These are phyloP conservation scores for Montipora capricornis DNA, from an alignment of 64 coral and sea anemone species.

Conservation along the genomic window DNA sequence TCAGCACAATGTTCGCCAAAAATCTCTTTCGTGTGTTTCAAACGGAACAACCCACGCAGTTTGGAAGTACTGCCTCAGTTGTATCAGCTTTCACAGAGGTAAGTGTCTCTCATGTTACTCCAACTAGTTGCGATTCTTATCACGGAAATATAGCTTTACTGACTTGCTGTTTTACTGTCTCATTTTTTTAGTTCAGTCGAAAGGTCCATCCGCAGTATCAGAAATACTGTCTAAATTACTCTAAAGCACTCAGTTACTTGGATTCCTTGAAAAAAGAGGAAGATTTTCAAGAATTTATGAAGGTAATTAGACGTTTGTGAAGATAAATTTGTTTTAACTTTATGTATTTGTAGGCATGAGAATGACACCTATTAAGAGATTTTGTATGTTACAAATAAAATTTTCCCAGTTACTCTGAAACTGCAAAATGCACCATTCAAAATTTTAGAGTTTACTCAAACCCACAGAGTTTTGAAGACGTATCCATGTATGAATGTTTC, in stretches of 20 bases:
- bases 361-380: too few relatives aligned
- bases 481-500: too few relatives aligned
- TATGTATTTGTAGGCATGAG: too few relatives aligned
- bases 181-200: constrained; percentile 81
- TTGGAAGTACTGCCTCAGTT: constrained; percentile 94
- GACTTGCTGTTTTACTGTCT: neutral
- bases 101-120: neutral
- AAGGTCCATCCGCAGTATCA: constrained; percentile 97
- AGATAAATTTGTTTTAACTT: neutral
- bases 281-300: constrained; percentile 94
- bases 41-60: constrained; percentile 86
- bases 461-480: too few relatives aligned
- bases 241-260: constrained; percentile 84
- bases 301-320: constrained; percentile 48
- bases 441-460: too few relatives aligned
- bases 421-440: too few relatives aligned
- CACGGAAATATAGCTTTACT: neutral
- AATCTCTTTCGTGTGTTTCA: constrained; percentile 91
- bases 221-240: constrained; percentile 94
- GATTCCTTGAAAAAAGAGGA: constrained; percentile 86
- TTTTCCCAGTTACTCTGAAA: too few relatives aligned
- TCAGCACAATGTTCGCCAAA: constrained; percentile 93
- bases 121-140: neutral
- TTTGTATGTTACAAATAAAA: too few relatives aligned
- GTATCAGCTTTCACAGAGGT: constrained; percentile 97